Base-by-base conservation (phyloP, 2,113 vertebrate species). In the Paramormyrops kingsleyae region DNA sequence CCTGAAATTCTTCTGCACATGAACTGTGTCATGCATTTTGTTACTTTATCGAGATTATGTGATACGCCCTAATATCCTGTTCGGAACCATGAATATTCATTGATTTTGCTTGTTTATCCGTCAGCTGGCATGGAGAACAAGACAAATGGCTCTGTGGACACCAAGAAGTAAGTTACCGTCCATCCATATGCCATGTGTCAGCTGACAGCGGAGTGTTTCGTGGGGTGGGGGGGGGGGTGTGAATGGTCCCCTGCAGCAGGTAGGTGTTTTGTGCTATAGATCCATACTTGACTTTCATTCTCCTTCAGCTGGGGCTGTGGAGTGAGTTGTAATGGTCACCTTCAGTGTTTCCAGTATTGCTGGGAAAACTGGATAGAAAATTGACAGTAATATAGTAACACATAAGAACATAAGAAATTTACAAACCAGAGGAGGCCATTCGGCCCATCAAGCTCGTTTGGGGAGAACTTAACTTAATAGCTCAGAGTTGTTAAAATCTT, bases 101-200 rank as follows among this genome's bases (percentile, higher is more conserved):
- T 84, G 39, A 47, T 46, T 53, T 53, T 42, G 15, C 62, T 21
- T 94, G 95, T 95, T 93, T 95, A 95, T 96, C 42, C 46, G n/a
- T 12, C 62, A 88, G 92, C 83, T 90, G 96, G 95, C 92, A 96
- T 97, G 97, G 96, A 97, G 95, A 97, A 94, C 95, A 97, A 96
- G 91, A 95, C 96, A 94, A 97, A 97, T 94, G 96, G 96, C 93
- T 96, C 96, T 92, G 93, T 96, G 93, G 95, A 95, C 94, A 95
- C 95, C 90, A 96, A 96, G 95, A 96, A 95, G 97, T 97, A 96
- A 97, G 96, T 95, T 92, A 70, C 62, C 62, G 10, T 66, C 3
- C n/a, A 66, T 66, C n/a, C 5, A 19, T 42, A 21, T 19, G 74
- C 13, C 35, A 0, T 0, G 31, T 80, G 35, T 42, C 35, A 80